Conservation (phyloP, 2,797 vertebrate species). For the Labroides dimidiatus region DNA sequence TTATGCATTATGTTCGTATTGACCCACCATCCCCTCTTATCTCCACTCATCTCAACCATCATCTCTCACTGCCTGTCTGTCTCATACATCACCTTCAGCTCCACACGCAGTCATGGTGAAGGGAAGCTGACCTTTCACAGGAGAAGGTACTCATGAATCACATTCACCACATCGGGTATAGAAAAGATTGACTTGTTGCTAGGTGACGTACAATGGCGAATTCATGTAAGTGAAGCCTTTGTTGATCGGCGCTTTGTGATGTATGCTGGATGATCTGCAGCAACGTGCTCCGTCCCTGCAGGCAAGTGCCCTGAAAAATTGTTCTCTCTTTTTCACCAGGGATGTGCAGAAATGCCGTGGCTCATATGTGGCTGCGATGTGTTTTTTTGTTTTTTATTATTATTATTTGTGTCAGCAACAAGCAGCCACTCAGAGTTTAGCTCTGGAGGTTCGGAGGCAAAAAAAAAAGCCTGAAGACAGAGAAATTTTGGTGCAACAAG, state of each 20-base stretch:
- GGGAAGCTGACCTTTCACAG: slow-evolving; percentile 92
- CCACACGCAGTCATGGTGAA: slow-evolving; percentile 87
- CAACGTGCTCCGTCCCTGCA: slow-evolving; percentile 49
- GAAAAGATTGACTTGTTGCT: slow-evolving; percentile 34
- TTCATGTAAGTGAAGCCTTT: slow-evolving; percentile 27
- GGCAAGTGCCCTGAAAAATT: slow-evolving; percentile 36
- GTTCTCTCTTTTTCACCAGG: slow-evolving; percentile 35
- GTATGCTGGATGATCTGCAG: slow-evolving; percentile 38
- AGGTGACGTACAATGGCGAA: slow-evolving; percentile 18
- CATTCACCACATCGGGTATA: slow-evolving; percentile 39
- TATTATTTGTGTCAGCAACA: slow-evolving; percentile 35
- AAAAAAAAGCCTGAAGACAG: slow-evolving; percentile 35
- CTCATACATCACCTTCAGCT: slow-evolving; percentile 91
- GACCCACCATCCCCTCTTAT: slow-evolving; percentile 38
- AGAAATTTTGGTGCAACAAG: neutral
- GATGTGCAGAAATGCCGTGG: slow-evolving; percentile 42
- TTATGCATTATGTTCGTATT: slow-evolving; percentile 47
- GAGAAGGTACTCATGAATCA: slow-evolving; percentile 90
- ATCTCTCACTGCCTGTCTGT: slow-evolving; percentile 45
- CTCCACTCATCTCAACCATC: slow-evolving; percentile 50
- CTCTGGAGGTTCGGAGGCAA: slow-evolving; percentile 23
- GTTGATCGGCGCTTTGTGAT: slow-evolving; percentile 31
- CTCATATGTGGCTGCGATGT: slow-evolving; percentile 36
- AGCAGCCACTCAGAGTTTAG: slow-evolving; percentile 29
- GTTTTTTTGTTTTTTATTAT: slow-evolving; percentile 20